Evolutionary conservation across 2,113 vertebrate species (phyloP), one percentile per base, ranked within the genome.

Genomic region (Gymnorhina tibicen): DNA sequence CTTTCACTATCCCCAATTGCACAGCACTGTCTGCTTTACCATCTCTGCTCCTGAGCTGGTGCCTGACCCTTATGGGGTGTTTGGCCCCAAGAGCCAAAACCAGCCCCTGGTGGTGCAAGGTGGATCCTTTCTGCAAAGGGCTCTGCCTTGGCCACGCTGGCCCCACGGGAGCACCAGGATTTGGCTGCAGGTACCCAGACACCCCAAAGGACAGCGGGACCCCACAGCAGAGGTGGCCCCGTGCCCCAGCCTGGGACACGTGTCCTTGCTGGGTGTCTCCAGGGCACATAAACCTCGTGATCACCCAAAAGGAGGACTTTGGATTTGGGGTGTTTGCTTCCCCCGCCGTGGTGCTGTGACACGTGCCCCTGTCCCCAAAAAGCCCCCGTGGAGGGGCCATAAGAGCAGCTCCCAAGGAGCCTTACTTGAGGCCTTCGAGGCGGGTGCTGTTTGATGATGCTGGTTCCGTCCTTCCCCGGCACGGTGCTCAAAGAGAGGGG

Each of bases 371-470:
- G 22, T 62, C 70, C 35, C 75, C 72, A 41, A 1, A 2, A 44
- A 39, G 15, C 70, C 42, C 42, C 4, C 0, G 0, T 10, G 60
- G 28, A 24, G 0, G 3, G 16, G 7, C 33, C 67, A 24, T 28
- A 68, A 64, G 85, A 94, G 89, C 63, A 92, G 95, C 81, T 88
- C 46, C 46, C 56, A 89, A 23, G 76, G 94, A 92, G 44, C 21
- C 97, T 97, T 97, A 98, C 98, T 64, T 98, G 98, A 49, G 97
- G 97, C 94, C 97, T 98, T 66, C 95, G 96, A 27, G 98, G 98
- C 1, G 98, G 98, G 53, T 98, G 98, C 56, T 95, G 96, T 67
- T 98, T 98, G 85, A 98, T 98, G 95, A 98, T 98, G 95, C 98
- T 98, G 91, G 52, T 87, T 85, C 97, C 98, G 84, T 88, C 77